Evolutionary conservation across 2,888 invertebrate genomes (phyloP), one percentile per base, ranked within the genome.

Genomic region (Synanthedon tipuliformis): DNA sequence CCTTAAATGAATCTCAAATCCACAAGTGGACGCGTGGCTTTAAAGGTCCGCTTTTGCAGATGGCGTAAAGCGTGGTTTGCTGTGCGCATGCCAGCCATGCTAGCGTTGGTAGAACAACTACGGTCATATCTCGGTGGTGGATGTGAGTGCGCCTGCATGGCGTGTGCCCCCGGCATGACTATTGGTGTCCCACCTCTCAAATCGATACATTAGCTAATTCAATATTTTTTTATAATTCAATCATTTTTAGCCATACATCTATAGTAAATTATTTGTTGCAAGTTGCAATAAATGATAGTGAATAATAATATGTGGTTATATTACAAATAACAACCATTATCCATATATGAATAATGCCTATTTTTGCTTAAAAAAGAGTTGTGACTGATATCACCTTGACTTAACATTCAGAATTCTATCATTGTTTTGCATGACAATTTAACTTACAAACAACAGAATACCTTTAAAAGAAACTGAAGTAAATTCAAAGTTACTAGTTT

Each of bases 21-120:
- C 34, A 34, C 34, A 34, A 34, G 34, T 52, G 53, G 49, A 51
- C 51, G 53, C 54, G 61, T 66, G 67, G 62, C 71, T 77, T 66
- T 71, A 70, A 70, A 70, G 66, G 68, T 67, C 75, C 71, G 78
- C 78, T 75, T 75, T 84, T 83, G 75, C 85, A 85, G 86, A 82
- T 85, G 86, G 81, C 75, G 84, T 86, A 78, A 83, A 74, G 79
- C 76, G 78, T 81, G 76, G 76, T 74, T 72, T 70, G 72, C 70
- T 72, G 77, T 78, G 75, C 78, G 71, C 78, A 71, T 68, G 79
- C 81, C 83, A 80, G 74, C 78, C 79, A 87, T 87, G 86, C 81
- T 87, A 85, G 86, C 86, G 78, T 81, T 87, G 84, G 86, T 87
- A 76, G 86, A 86, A 76, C 85, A 86, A 74, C 85, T 87, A 61